A percentile compares a stretch with the other conserved stretches of the same genome.
These are phyloP conservation scores for Monopis laevigella DNA, from an alignment of 2,888 invertebrate genomes.

Conservation along the genomic window DNA sequence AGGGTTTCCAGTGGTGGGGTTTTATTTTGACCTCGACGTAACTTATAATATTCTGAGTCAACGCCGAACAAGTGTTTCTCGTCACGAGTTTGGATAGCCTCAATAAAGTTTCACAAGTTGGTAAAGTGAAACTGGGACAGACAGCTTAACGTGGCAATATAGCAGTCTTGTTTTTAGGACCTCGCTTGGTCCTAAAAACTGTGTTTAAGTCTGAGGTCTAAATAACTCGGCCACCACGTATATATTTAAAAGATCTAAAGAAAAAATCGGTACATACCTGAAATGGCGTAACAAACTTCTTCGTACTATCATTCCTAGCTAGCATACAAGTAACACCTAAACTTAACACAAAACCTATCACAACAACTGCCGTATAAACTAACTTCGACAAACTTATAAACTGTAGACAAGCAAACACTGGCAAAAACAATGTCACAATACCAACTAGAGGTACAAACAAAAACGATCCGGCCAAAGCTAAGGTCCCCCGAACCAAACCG, in stretches of 20 bases:
- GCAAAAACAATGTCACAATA: slow-evolving; percentile 76
- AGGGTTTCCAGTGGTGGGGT: too few species aligned
- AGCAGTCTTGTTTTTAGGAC: too few species aligned
- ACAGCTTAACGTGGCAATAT: too few species aligned
- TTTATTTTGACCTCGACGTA: too few species aligned
- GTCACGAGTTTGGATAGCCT: too few species aligned
- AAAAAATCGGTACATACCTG: slow-evolving; percentile 61
- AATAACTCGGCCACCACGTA: too few species aligned
- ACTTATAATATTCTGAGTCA: too few species aligned
- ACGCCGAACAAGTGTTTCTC: too few species aligned
- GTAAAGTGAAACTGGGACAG: too few species aligned
- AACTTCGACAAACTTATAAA: slow-evolving; percentile 75
- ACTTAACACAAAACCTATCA: slow-evolving; percentile 68
- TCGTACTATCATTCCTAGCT: slow-evolving; percentile 70
- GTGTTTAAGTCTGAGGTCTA: too few species aligned
- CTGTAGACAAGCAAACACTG: slow-evolving; percentile 78
- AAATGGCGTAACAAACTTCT: slow-evolving; percentile 75
- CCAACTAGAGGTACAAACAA: slow-evolving; percentile 82
- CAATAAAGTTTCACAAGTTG: too few species aligned
- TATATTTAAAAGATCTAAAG: slow-evolving; percentile 1
- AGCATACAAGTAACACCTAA: slow-evolving; percentile 72
- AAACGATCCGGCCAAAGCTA: slow-evolving; percentile 82
- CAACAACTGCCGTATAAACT: slow-evolving; percentile 68
- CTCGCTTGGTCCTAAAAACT: too few species aligned
- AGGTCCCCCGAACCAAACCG: slow-evolving; percentile 78